These are phyloP conservation scores for Brachyalestes nurse DNA, from an alignment of 2,797 vertebrate genomes.

Conservation along the genomic window DNA sequence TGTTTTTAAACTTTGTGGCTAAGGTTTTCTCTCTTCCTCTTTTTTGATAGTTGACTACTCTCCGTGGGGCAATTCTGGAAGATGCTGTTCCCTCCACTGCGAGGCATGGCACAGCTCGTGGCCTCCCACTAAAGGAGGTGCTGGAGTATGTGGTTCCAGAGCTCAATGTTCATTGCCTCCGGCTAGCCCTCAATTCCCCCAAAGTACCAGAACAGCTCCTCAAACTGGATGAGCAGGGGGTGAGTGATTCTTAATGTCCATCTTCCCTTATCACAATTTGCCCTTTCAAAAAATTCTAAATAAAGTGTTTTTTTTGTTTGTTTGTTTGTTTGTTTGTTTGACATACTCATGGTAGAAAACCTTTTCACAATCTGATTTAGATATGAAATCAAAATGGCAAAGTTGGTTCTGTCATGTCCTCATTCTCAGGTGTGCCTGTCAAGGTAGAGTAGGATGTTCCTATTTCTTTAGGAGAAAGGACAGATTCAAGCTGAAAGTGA, in stretches of 20 bases:
- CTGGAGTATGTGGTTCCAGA: constrained; percentile 95
- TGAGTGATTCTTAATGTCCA: constrained; percentile 70
- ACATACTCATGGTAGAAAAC: not conserved
- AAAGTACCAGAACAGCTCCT: constrained; percentile 94
- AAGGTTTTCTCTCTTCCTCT: constrained; percentile 15
- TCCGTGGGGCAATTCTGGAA: constrained; percentile 93
- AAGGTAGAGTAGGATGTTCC: constrained; percentile 52
- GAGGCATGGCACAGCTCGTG: constrained; percentile 90
- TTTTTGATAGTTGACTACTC: constrained; percentile 85
- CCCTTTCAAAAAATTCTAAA: not conserved
- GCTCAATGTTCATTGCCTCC: constrained; percentile 90
- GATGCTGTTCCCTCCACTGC: constrained; percentile 96
- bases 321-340: not conserved
- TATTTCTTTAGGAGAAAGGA: constrained; percentile 26
- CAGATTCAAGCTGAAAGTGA: no score
- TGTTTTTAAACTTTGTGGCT: not conserved
- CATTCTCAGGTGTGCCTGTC: constrained; percentile 32
- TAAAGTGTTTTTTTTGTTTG: not conserved
- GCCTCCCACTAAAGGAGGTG: constrained; percentile 94
- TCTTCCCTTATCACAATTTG: no score
- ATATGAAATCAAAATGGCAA: constrained; percentile 1
- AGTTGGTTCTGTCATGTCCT: not conserved
- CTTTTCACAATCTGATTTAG: not conserved
- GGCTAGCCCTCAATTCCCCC: constrained; percentile 88
- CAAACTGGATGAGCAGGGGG: constrained; percentile 97